Percentiles rank a stretch among this genome's conserved stretches.
phyloP scores from a whole-genome alignment of 2,888 invertebrate species.

The Elysia crispata region DNA sequence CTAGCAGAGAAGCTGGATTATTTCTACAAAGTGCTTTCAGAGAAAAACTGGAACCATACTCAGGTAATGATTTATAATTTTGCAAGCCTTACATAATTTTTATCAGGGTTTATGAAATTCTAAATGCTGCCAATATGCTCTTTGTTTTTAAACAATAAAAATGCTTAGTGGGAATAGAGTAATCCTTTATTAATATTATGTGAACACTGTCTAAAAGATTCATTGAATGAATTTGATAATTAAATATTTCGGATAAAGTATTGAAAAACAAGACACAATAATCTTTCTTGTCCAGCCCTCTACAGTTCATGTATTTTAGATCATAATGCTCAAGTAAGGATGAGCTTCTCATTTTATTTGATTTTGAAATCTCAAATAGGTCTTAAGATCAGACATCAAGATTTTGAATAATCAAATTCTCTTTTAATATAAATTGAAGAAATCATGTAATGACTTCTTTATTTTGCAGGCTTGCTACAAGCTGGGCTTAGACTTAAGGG shows the following conservation, averaged over 20 bases:
- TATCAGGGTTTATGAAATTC: not conserved
- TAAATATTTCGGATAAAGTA: too few species aligned
- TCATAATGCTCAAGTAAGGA: too few species aligned
- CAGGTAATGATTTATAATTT: constrained; percentile 57
- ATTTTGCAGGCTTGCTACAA: constrained; percentile 78
- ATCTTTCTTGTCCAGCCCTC: too few species aligned
- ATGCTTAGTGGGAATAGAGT: too few species aligned
- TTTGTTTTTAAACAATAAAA: too few species aligned
- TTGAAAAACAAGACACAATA: too few species aligned
- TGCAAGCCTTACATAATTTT: not conserved
- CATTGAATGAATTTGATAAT: too few species aligned
- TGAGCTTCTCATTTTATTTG: not conserved
- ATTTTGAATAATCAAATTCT: not conserved
- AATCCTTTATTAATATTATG: too few species aligned
- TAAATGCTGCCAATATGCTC: too few species aligned
- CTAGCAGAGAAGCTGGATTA: constrained; percentile 78
- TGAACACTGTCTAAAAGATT: too few species aligned
- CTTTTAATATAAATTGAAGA: not conserved
- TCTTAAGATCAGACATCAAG: too few species aligned
- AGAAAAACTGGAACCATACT: constrained; percentile 73
- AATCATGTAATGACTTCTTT: constrained; percentile 48
- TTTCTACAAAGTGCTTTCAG: constrained; percentile 80
- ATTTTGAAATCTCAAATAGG: not conserved
- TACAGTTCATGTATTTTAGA: too few species aligned
- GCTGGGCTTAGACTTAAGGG: constrained; percentile 80